Conservation (phyloP, 2,797 vertebrate species). For the Sibirionetta formosa region DNA sequence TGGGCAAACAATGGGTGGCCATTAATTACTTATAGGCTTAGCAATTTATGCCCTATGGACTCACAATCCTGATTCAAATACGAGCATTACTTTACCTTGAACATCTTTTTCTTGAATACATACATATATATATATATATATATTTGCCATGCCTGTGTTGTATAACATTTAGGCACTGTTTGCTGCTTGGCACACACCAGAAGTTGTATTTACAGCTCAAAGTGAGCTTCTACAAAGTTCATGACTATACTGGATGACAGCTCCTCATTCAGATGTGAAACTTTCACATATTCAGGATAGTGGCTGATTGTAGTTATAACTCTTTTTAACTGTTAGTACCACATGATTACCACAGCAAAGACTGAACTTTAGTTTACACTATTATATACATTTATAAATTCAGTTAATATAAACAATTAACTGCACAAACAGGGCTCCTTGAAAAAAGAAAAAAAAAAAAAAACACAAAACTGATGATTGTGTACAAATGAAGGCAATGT, state of each 20-base stretch:
- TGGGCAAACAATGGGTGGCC: not conserved
- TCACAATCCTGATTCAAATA: not conserved
- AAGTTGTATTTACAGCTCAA: conserved; percentile 37
- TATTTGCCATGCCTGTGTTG: not conserved
- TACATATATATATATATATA: no score
- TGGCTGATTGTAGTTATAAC: not conserved
- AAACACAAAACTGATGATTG: not conserved
- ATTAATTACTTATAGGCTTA: not conserved
- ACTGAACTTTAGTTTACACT: not conserved
- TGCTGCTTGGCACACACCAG: not conserved
- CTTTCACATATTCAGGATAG: not conserved
- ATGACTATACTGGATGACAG: not conserved
- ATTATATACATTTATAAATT: not conserved
- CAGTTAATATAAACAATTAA: not conserved
- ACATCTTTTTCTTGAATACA: not conserved
- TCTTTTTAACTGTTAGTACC: not conserved
- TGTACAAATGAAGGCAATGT: not conserved
- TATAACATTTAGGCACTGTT: not conserved
- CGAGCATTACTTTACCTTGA: not conserved
- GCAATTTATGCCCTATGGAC: not conserved
- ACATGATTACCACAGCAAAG: not conserved
- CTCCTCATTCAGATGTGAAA: not conserved
- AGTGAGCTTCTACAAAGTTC: conserved; percentile 31
- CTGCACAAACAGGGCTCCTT: not conserved
- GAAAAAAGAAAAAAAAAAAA: not conserved